These are phyloP conservation scores for Rhagoletis pomonella DNA, from an alignment of 1,140 invertebrate species.

Conservation along the genomic window DNA sequence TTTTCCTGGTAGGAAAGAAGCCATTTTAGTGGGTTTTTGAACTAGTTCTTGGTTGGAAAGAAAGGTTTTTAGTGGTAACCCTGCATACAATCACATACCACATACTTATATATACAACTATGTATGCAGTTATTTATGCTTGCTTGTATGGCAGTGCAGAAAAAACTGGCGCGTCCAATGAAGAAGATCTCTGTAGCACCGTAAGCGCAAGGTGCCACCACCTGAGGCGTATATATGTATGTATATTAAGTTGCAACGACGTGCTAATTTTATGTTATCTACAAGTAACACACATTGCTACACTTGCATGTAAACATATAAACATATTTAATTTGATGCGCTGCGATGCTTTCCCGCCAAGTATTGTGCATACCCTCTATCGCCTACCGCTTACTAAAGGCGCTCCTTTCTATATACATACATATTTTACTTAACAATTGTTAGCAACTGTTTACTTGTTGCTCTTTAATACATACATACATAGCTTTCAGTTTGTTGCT, in stretches of 20 bases:
- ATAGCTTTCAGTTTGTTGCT: slow-evolving; percentile 2
- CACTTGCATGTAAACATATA: slow-evolving; percentile 53
- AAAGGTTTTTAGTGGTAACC: too few species aligned
- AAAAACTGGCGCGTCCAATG: background rate
- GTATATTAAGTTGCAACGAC: slow-evolving; percentile 30
- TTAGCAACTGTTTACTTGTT: slow-evolving; percentile 55
- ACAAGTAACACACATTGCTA: slow-evolving; percentile 28
- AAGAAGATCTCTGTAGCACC: background rate
- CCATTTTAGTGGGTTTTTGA: too few species aligned
- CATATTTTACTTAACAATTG: slow-evolving; percentile 57
- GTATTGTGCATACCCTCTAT: background rate
- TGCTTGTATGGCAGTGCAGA: background rate
- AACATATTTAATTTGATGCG: background rate
- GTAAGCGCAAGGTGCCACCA: background rate
- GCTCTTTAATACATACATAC: background rate
- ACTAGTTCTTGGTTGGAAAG: too few species aligned
- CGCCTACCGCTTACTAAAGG: slow-evolving; percentile 55
- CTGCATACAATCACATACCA: background rate
- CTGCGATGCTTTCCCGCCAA: background rate
- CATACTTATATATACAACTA: background rate
- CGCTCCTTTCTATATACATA: slow-evolving; percentile 65
- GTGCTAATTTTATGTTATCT: slow-evolving; percentile 54
- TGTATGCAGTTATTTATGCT: background rate
- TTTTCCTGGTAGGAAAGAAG: too few species aligned
- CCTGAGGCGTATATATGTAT: background rate